These are phyloP conservation scores for Oryzaephilus surinamensis DNA, from an alignment of 1,140 invertebrate species.

Conservation along the genomic window DNA sequence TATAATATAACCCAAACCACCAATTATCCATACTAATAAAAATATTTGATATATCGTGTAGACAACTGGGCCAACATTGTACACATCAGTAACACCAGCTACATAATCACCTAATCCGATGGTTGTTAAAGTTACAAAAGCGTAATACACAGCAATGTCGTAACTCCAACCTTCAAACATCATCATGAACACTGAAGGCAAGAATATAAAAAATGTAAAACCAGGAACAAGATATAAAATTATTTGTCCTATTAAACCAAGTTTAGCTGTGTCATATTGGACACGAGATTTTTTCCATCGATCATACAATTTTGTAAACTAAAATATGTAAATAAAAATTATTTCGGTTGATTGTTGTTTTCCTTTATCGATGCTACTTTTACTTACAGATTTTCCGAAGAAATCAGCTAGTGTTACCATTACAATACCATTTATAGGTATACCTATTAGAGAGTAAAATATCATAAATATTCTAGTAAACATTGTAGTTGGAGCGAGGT, in stretches of 20 bases:
- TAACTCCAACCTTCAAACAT: constrained; percentile 84
- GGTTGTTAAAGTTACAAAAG: constrained; percentile 85
- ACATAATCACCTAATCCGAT: constrained; percentile 93
- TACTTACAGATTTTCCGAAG: constrained; percentile 59
- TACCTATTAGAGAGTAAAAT: constrained; percentile 86
- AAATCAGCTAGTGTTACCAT: constrained; percentile 69
- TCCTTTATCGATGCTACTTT: too few species aligned
- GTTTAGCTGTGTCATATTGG: constrained; percentile 52
- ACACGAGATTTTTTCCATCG: constrained; percentile 63
- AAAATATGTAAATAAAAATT: constrained; percentile 23
- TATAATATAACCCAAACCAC: constrained; percentile 79
- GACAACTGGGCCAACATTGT: constrained; percentile 42
- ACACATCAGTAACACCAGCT: constrained; percentile 47
- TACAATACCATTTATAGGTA: constrained; percentile 85
- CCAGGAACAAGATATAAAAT: constrained; percentile 73
- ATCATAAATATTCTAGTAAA: constrained; percentile 80
- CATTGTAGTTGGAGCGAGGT: constrained; percentile 74
- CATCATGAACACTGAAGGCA: constrained; percentile 83
- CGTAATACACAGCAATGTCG: constrained; percentile 82
- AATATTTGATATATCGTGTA: constrained; percentile 62
- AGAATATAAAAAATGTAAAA: constrained; percentile 80
- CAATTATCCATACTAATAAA: constrained; percentile 76
- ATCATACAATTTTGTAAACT: constrained; percentile 61
- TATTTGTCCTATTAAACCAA: constrained; percentile 65
- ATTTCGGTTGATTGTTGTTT: neutral